Conservation (phyloP, 1,140 invertebrate genomes). For the Hylaeus anthracinus region DNA sequence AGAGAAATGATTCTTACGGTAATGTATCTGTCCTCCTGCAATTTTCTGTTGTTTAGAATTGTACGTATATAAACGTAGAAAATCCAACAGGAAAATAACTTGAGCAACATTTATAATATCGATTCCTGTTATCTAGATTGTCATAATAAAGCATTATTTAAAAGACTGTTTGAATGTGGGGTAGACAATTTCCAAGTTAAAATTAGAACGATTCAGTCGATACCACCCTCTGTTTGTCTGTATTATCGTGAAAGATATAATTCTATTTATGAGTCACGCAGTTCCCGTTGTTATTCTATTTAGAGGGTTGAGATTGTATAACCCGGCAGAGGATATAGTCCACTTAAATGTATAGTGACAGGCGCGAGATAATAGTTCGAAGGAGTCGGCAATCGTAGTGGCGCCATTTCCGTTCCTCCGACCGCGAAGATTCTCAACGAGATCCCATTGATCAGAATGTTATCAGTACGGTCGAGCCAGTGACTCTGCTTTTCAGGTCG, state of each 20-base stretch:
- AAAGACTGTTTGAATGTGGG: too few relatives aligned
- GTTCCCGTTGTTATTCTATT: constrained; percentile 2
- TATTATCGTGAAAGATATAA: not conserved
- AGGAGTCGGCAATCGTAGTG: constrained; percentile 10
- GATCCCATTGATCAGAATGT: constrained; percentile 31
- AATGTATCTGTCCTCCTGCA: too few relatives aligned
- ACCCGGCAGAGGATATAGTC: not conserved
- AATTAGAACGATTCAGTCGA: not conserved
- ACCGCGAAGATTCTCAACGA: not conserved
- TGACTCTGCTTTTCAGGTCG: constrained; percentile 8
- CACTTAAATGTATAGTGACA: constrained; percentile 1
- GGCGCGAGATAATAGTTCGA: constrained; percentile 8
- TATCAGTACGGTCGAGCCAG: not conserved
- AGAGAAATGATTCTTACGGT: too few relatives aligned
- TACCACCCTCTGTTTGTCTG: not conserved
- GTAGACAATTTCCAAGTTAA: not conserved
- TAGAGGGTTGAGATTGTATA: not conserved
- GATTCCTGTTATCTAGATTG: too few relatives aligned
- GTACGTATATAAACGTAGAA: too few relatives aligned
- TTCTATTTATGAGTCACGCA: not conserved
- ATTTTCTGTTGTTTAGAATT: too few relatives aligned
- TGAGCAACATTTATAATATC: too few relatives aligned
- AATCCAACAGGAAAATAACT: too few relatives aligned
- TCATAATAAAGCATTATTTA: too few relatives aligned
- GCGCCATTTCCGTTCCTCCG: constrained; percentile 4